phyloP scores from a whole-genome alignment of 2,113 vertebrate genomes.

The Verasper variegatus region DNA sequence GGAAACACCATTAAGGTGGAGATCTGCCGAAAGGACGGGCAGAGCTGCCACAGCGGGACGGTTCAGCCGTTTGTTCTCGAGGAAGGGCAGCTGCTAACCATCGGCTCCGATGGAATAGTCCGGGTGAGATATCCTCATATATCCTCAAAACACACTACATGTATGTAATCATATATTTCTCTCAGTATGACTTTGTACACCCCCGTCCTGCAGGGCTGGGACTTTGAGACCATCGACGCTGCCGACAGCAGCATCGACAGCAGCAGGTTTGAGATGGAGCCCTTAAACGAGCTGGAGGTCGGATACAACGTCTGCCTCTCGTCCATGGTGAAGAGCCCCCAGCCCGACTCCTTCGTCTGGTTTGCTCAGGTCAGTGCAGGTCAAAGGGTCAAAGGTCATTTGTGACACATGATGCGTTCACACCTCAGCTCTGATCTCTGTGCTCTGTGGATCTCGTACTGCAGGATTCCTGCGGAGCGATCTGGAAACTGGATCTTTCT shows the following conservation, averaged over 20 bases:
- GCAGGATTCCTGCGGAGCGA: constrained; percentile 90
- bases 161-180: not conserved
- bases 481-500: constrained; percentile 96
- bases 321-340: constrained; percentile 86
- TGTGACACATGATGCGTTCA: not conserved
- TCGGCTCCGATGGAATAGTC: constrained; percentile 89
- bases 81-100: constrained; percentile 89
- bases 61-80: constrained; percentile 89
- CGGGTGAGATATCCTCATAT: constrained; percentile 79
- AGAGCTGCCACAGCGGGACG: constrained; percentile 86
- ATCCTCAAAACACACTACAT: too few relatives aligned
- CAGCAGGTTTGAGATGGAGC: constrained; percentile 87
- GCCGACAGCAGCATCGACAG: constrained; percentile 83
- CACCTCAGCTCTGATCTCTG: not conserved
- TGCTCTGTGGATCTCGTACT: constrained; percentile 13
- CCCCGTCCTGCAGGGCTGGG: constrained; percentile 86
- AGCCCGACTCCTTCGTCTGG: constrained; percentile 85
- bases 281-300: constrained; percentile 90
- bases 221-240: constrained; percentile 88
- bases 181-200: too few relatives aligned
- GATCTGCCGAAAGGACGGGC: constrained; percentile 81
- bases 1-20: constrained; percentile 91
- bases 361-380: constrained; percentile 89
- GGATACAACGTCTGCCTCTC: constrained; percentile 86
- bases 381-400: not conserved